Percentiles rank a stretch among this genome's conserved stretches.
Evolutionary conservation across 1,140 invertebrate species (phyloP).

Genomic region (Periplaneta americana): DNA sequence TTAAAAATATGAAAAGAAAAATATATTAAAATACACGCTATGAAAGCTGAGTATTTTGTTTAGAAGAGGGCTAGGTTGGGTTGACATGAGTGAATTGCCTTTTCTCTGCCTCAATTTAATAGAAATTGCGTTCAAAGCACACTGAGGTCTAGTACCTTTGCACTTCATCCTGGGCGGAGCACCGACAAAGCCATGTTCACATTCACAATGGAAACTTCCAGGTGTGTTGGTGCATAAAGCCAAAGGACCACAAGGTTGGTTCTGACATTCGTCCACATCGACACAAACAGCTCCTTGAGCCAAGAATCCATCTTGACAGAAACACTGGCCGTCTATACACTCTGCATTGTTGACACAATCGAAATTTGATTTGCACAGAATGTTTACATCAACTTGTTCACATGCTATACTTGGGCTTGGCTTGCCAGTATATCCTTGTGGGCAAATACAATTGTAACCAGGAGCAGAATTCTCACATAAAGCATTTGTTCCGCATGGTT

Average conservation of each 20-base stretch:
- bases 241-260: conserved; percentile 71
- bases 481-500: conserved; percentile 79
- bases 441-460: conserved; percentile 82
- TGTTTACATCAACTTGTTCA: conserved; percentile 81
- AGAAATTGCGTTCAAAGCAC: no score
- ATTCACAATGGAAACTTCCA: conserved; percentile 83
- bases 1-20: no score
- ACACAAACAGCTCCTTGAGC: conserved; percentile 70
- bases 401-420: conserved; percentile 77
- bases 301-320: conserved; percentile 83
- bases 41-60: no score
- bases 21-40: no score
- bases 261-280: conserved; percentile 77
- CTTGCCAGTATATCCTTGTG: conserved; percentile 80
- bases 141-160: conserved; percentile 61
- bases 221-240: conserved; percentile 77
- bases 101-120: no score
- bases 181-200: conserved; percentile 78
- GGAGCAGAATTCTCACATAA: conserved; percentile 82
- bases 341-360: conserved; percentile 90
- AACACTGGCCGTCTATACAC: conserved; percentile 83
- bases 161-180: conserved; percentile 72
- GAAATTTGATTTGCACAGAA: conserved; percentile 80
- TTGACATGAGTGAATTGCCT: no score
- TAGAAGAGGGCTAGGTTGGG: no score